Percentiles rank a stretch among this genome's conserved stretches.
phyloP scores from a whole-genome alignment of 1,140 invertebrate species.

The Panagrolaimus sp. region DNA sequence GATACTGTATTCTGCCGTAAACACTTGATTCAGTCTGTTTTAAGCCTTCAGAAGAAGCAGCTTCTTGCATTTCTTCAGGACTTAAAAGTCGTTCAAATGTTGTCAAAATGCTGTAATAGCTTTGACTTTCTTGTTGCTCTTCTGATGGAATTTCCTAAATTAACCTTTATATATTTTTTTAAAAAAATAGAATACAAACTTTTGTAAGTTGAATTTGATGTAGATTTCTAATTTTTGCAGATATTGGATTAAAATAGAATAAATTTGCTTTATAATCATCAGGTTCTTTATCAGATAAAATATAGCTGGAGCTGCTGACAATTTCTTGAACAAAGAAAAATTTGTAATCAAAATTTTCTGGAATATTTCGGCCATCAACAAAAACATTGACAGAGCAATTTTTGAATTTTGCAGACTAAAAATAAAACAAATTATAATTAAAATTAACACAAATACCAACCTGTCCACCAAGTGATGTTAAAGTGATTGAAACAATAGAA shows the following conservation, averaged over 20 bases:
- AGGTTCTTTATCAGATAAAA: background rate
- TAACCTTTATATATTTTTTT: background rate
- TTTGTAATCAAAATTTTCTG: background rate
- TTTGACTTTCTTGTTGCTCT: background rate
- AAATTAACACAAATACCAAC: background rate
- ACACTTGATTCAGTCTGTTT: background rate
- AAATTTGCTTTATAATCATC: background rate
- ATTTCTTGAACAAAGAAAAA: background rate
- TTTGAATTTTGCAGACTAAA: constrained; percentile 1
- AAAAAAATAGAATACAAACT: background rate
- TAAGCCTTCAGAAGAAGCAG: background rate
- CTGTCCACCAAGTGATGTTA: background rate
- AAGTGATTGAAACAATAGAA: background rate
- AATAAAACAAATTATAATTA: background rate
- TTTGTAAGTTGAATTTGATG: background rate
- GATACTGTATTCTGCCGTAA: constrained; percentile 1
- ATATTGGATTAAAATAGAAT: background rate
- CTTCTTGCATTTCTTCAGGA: background rate
- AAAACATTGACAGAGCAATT: background rate
- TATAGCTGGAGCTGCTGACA: background rate
- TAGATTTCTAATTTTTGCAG: background rate
- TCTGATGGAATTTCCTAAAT: background rate
- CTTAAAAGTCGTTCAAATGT: background rate
- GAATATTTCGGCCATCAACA: background rate
- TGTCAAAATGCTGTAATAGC: background rate